Evolutionary conservation across 64 coral and sea anemone species (phyloP).

Genomic region (Dendrophyllia cribrosa): DNA sequence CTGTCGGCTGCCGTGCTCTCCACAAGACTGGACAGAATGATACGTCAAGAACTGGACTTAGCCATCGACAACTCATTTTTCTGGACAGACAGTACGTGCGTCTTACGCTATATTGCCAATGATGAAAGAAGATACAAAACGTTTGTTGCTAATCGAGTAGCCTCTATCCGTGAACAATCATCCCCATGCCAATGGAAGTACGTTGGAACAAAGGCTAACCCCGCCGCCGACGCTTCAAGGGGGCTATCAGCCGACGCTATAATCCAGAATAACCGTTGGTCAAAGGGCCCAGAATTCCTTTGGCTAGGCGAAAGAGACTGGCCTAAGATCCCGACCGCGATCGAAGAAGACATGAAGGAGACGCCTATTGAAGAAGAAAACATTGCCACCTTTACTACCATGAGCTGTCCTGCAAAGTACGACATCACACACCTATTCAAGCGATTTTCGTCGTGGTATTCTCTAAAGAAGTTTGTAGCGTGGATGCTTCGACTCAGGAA

Average conservation of each 20-base stretch:
- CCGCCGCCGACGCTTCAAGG: conserved; percentile 53
- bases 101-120: conserved; percentile 14
- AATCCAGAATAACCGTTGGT: conserved; percentile 16
- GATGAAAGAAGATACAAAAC: too few species aligned
- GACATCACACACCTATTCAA: neutral
- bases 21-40: conserved; percentile 38
- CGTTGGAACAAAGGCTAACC: conserved; percentile 27
- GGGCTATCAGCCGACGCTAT: neutral
- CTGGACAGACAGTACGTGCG: too few species aligned
- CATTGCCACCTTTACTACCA: too few species aligned
- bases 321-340: neutral
- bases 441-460: conserved; percentile 26
- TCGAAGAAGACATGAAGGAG: conserved; percentile 24
- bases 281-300: conserved; percentile 46
- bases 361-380: conserved; percentile 26
- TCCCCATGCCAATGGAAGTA: conserved; percentile 10
- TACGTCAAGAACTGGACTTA: conserved; percentile 5
- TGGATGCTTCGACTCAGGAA: conserved; percentile 37
- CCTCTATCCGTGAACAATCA: neutral
- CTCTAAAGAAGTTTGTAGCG: conserved; percentile 23
- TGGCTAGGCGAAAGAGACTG: neutral
- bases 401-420: too few species aligned
- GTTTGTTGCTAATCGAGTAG: too few species aligned
- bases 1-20: conserved; percentile 34
- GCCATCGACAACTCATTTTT: neutral